Evolutionary conservation across 1,140 invertebrate genomes (phyloP), one percentile per base, ranked within the genome.

Genomic region (Helicoverpa armigera): DNA sequence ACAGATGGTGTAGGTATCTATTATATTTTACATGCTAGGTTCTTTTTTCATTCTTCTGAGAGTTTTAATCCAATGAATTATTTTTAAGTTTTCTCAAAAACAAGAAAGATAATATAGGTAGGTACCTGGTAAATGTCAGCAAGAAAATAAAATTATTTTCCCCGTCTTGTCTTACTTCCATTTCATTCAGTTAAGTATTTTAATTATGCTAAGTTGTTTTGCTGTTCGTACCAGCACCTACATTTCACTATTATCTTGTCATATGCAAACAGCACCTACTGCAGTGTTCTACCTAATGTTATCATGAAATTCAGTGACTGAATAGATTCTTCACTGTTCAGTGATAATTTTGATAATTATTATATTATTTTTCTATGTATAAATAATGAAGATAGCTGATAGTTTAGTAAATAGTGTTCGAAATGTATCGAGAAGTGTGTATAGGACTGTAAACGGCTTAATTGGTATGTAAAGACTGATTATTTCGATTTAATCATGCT

Each of bases 191-290:
- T 9, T 9, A 43, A 54, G 14, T 14, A n/a, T 54, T 54, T 14
- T 54, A 54, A 29, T 13, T 29, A 61, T 29, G 10, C 16, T 23
- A 58, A 58, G 10, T 61, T 61, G 23, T 61, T 61, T 56, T 61
- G 73, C 56, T 35, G 35, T 48, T n/a, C n/a, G 43, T 75, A 75
- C 73, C 35, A 16, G 18, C 14, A 60, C 73, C 73, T 75, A 75
- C 73, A 61, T 75, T 75, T 61, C 73, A 75, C 56, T 61, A 12
- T 61, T 75, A 75, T 61, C 73, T 60, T 43, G 35, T 75, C n/a
- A 58, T 31, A 35, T 18, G 70, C 50, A 73, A 73, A 58, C 54
- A 58, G 9, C 31, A 43, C 13, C 3, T 7, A 43, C 5, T 14
- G 60, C 10, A 29, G 29, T 29, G 18, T 31, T 18, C 50, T 53